Base-by-base conservation (phyloP, 2,113 vertebrate genomes). In the Proteles cristata region DNA sequence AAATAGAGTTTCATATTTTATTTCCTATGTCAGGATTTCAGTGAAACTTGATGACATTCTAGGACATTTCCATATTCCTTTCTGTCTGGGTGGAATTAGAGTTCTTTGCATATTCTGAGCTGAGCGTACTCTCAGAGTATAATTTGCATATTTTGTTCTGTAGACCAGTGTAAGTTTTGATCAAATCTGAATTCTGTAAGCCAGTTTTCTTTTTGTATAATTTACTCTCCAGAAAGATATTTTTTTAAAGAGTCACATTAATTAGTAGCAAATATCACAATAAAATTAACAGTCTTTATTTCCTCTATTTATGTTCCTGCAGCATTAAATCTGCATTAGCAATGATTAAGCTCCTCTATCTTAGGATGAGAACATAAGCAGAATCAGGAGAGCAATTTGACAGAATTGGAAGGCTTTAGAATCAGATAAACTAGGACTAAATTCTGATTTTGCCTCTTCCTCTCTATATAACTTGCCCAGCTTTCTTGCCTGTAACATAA, bases 51-150 rank as follows among this genome's bases (percentile, higher is more conserved):
- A 93, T 77, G 73, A 86, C n/a, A 89, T 14, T 55, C 35, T 86
- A 58, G 11, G 16, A 21, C 2, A 86, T 96, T 94, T 92, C 43
- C 61, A 33, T 92, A 65, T 82, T 95, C 90, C 68, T 90, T 96
- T 93, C 33, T 87, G 25, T 65, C 48, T 90, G 33, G 15, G 16
- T 79, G 2, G 35, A 97, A 88, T 94, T 95, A 86, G 35, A 7
- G 33, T 83, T 83, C 35, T 91, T 96, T 74, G 39, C 16, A 87
- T 88, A 93, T 95, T 88, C 61, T 35, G 68, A 83, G 16, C 48
- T 68, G 43, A 95, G 25, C 9, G 88, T 84, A 53, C 58, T 87
- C 50, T 86, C 33, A 92, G 17, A 69, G 8, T 84, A 39, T 31
- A 39, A 53, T 95, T 95, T 92, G 31, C 43, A 81, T 74, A 91